These are phyloP conservation scores for Ceratotherium simum DNA, from an alignment of 2,113 vertebrate genomes.

Conservation along the genomic window DNA sequence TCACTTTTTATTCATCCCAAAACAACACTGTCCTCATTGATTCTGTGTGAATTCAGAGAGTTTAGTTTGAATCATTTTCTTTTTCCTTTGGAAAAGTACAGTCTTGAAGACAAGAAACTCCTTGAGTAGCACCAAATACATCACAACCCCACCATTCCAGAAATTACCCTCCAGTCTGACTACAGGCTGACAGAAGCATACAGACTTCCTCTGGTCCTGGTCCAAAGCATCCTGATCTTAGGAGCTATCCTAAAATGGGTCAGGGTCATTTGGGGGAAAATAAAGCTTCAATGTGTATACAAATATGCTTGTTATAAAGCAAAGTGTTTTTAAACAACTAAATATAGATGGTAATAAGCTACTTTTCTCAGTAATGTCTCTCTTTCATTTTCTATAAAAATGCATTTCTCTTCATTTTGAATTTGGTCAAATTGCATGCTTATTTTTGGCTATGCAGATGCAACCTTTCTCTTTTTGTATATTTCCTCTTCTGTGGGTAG, in stretches of 20 bases:
- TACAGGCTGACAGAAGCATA: not conserved
- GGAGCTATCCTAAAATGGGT: not conserved
- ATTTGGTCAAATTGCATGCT: conserved; percentile 51
- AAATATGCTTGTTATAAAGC: not conserved
- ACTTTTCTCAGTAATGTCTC: conserved; percentile 22
- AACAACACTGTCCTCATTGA: not conserved
- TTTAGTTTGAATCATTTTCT: not conserved
- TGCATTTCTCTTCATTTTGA: conserved; percentile 11
- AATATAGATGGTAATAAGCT: conserved; percentile 25
- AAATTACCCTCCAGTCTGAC: not conserved
- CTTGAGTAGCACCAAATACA: not conserved
- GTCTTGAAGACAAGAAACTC: not conserved
- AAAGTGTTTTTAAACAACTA: conserved; percentile 14
- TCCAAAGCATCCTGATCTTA: not conserved
- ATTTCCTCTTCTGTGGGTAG: conserved; percentile 36
- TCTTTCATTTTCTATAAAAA: conserved; percentile 45
- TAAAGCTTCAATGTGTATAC: not conserved
- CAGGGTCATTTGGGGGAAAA: conserved; percentile 11
- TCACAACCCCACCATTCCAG: not conserved
- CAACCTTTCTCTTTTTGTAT: conserved; percentile 32
- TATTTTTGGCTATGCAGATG: conserved; percentile 72
- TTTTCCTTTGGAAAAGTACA: not conserved
- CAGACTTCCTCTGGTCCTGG: not conserved
- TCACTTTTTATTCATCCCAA: not conserved
- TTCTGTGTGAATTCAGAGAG: not conserved